These are phyloP conservation scores for Neosilurus mollespiculum DNA, from an alignment of 2,797 vertebrate species.

Conservation along the genomic window DNA sequence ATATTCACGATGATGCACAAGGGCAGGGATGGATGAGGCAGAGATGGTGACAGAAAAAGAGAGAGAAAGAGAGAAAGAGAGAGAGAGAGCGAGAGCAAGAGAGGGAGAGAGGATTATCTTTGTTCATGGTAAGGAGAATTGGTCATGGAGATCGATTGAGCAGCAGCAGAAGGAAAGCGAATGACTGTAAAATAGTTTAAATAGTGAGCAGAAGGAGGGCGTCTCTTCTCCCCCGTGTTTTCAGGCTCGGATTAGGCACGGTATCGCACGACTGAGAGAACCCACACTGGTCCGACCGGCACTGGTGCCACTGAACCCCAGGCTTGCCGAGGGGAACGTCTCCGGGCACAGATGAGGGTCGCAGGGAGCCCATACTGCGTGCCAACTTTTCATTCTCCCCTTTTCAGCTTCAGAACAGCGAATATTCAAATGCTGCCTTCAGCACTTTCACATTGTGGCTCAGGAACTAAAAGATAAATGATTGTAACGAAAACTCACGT, in stretches of 20 bases:
- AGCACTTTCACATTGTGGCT: neutral
- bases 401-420: slow-evolving; percentile 25
- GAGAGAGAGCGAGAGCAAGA: slow-evolving; percentile 53
- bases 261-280: slow-evolving; percentile 71
- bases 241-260: slow-evolving; percentile 81
- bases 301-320: slow-evolving; percentile 67
- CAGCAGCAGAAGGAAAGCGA: slow-evolving; percentile 62
- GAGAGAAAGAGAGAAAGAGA: slow-evolving; percentile 42
- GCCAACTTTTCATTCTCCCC: slow-evolving; percentile 35
- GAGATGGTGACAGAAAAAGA: slow-evolving; percentile 46
- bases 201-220: slow-evolving; percentile 80
- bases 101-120: slow-evolving; percentile 70
- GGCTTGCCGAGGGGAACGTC: slow-evolving; percentile 66
- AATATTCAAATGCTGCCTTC: neutral
- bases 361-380: slow-evolving; percentile 59
- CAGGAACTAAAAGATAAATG: neutral
- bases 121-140: slow-evolving; percentile 38
- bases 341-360: slow-evolving; percentile 59
- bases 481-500: neutral
- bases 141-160: slow-evolving; percentile 55
- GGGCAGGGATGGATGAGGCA: slow-evolving; percentile 20
- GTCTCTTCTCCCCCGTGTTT: slow-evolving; percentile 71
- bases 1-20: slow-evolving; percentile 68
- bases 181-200: slow-evolving; percentile 68
- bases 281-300: slow-evolving; percentile 68